Conservation (phyloP, 2,113 vertebrate genomes). For the Sebastes fasciatus region DNA sequence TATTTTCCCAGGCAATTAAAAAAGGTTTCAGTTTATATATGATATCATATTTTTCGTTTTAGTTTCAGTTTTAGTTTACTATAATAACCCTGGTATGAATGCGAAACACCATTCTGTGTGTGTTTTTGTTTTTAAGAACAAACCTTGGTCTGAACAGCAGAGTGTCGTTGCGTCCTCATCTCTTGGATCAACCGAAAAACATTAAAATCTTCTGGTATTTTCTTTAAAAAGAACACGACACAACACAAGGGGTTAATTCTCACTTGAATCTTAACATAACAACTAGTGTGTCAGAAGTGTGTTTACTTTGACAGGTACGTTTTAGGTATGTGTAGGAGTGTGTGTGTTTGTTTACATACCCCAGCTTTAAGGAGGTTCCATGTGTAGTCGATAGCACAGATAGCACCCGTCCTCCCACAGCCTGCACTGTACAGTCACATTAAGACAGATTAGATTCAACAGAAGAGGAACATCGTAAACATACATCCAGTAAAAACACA, state of each 20-base stretch:
- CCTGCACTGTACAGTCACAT: constrained; percentile 90
- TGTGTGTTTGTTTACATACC: constrained; percentile 81
- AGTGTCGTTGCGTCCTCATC: constrained; percentile 98
- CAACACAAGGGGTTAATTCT: not conserved
- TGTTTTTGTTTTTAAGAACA: constrained; percentile 9
- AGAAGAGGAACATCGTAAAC: not conserved
- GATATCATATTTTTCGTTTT: too few relatives aligned
- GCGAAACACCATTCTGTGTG: not conserved
- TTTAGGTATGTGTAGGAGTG: not conserved
- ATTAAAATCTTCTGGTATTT: constrained; percentile 98
- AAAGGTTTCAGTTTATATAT: too few relatives aligned
- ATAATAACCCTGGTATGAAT: not conserved
- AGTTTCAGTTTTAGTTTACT: too few relatives aligned
- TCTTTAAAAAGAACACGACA: constrained; percentile 83
- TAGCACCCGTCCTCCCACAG: constrained; percentile 98
- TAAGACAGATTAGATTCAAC: constrained; percentile 15
- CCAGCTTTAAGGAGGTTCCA: constrained; percentile 99
- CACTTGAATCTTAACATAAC: not conserved
- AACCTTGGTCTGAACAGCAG: constrained; percentile 99
- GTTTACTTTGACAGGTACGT: constrained; percentile 2
- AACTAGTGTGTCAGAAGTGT: not conserved
- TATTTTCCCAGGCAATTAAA: too few relatives aligned
- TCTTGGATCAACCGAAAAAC: constrained; percentile 98
- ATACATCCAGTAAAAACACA: not conserved
- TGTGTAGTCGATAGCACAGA: constrained; percentile 99